Evolutionary conservation across 2,113 vertebrate species (phyloP), one percentile per base, ranked within the genome.

Genomic region (Oncorhynchus nerka): DNA sequence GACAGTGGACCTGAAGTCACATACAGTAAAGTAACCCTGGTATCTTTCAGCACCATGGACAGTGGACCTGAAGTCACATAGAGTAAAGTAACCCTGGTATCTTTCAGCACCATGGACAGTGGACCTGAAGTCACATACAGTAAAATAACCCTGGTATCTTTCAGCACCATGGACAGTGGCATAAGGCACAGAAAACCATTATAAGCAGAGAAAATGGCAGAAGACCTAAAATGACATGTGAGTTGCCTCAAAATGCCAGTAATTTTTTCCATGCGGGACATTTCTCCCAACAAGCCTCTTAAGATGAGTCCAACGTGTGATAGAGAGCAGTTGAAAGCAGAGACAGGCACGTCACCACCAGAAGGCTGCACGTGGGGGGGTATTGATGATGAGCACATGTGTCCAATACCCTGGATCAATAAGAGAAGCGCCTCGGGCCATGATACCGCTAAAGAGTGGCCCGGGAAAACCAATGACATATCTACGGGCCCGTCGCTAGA

Each of bases 341-440:
- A 70, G 71, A 79, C 78, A 70, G 71, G 77, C 77, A 34, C 39
- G 68, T 48, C 81, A 79, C 73, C 82, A 79, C 79, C 75, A 71
- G 68, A 75, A 51, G 81, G 86, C 78, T 75, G 77, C 85, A 77
- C 73, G 84, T 81, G 82, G 64, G 81, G 81, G 30, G 86, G 81
- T 91, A 88, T 92, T 89, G 89, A 91, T 82, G 85, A 85, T 84
- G 81, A 87, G 81, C 77, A 88, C 88, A 89, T 88, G 88, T 85
- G 88, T 92, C 93, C 90, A 92, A 89, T 86, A 75, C 67, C 67
- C 32, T 8, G 82, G 87, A 92, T 93, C 90, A 93, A 84, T 89
- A 90, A 90, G 88, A 88, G 87, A 73, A 86, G 57, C 73, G 81
- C 91, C 88, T 71, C 71, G 81, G 88, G 91, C 84, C 75, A 87